Conservation (phyloP, 2,113 vertebrate species). For the Laterallus jamaicensis region DNA sequence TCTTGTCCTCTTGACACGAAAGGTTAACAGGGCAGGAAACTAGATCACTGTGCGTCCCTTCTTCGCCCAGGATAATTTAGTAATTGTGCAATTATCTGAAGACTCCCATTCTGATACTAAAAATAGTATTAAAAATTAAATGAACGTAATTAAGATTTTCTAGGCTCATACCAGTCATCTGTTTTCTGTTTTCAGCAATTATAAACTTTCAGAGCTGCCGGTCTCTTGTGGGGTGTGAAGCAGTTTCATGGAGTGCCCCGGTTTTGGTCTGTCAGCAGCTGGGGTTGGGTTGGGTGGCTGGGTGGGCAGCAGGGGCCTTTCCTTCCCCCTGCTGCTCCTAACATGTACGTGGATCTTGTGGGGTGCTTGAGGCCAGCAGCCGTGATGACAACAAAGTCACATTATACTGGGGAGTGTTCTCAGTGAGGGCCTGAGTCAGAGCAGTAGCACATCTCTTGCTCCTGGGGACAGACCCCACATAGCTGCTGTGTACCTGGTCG, state of each 20-base stretch:
- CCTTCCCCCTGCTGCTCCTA: not conserved
- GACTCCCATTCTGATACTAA: slow-evolving; percentile 79
- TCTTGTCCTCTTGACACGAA: slow-evolving; percentile 81
- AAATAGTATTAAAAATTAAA: slow-evolving; percentile 87
- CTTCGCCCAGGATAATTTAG: slow-evolving; percentile 86
- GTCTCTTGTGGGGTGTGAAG: not conserved
- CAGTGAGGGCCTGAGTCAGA: not conserved
- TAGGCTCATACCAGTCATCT: slow-evolving; percentile 54
- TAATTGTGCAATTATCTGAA: slow-evolving; percentile 90
- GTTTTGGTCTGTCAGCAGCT: not conserved
- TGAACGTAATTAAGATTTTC: slow-evolving; percentile 54
- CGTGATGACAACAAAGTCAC: rapidly evolving
- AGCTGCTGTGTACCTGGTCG: not conserved
- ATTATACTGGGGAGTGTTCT: rapidly evolving
- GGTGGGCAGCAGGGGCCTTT: not conserved
- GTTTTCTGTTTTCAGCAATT: slow-evolving; percentile 61
- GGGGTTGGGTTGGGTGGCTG: not conserved
- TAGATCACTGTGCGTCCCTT: slow-evolving; percentile 76
- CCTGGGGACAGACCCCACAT: too few species aligned
- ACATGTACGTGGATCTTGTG: not conserved
- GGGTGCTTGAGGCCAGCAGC: not conserved
- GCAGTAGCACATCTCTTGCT: rapidly evolving
- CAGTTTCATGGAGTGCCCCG: not conserved
- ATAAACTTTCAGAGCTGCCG: not conserved
- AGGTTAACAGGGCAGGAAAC: slow-evolving; percentile 95